Conservation (phyloP, 2,888 invertebrate species). For the Hyalella azteca region DNA sequence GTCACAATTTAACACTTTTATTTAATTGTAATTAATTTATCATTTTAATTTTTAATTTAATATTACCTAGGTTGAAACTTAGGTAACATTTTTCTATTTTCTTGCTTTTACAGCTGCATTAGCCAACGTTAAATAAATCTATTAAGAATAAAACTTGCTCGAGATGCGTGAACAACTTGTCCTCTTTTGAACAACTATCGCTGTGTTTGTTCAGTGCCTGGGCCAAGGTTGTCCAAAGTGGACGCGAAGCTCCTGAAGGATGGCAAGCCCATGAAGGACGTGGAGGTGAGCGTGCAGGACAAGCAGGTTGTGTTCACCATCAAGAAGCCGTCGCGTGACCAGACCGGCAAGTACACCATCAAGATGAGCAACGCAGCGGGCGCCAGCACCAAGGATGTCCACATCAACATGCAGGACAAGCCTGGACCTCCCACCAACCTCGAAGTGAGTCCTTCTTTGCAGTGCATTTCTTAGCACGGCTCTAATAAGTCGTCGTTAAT, state of each 20-base stretch:
- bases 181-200: neutral
- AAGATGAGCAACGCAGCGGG: constrained; percentile 93
- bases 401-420: constrained; percentile 76
- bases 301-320: constrained; percentile 89
- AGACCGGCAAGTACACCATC: constrained; percentile 90
- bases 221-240: constrained; percentile 84
- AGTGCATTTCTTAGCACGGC: too few relatives aligned
- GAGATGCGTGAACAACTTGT: too few relatives aligned
- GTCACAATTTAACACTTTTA: too few relatives aligned
- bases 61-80: too few relatives aligned
- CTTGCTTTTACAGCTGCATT: too few relatives aligned
- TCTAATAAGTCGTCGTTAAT: too few relatives aligned
- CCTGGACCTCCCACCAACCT: constrained; percentile 54
- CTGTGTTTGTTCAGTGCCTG: constrained; percentile 72
- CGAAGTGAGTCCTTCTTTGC: constrained; percentile 40
- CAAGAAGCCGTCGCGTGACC: constrained; percentile 85
- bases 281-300: constrained; percentile 88
- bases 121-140: too few relatives aligned
- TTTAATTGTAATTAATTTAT: neutral
- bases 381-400: constrained; percentile 82
- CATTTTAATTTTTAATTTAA: neutral
- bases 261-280: constrained; percentile 86
- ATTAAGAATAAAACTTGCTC: too few relatives aligned
- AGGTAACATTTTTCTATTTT: too few relatives aligned
- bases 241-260: constrained; percentile 91